Evolutionary conservation across 2,888 invertebrate species (phyloP), one percentile per base, ranked within the genome.

Genomic region (Drosophila putrida): DNA sequence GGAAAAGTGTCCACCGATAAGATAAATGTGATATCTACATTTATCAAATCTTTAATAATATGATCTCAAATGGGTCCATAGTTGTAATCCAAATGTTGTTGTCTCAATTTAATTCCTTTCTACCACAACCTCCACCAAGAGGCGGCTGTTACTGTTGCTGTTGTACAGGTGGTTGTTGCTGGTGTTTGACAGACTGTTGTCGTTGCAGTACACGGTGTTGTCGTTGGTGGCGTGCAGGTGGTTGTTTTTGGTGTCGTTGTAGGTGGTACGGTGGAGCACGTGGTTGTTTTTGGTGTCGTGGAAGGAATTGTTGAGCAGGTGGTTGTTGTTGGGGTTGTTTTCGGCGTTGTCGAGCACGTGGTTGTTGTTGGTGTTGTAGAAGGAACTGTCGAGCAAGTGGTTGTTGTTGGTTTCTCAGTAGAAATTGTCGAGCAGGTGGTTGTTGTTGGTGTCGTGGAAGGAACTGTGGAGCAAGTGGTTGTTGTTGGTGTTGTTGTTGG

Each of bases 41-140:
- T 0, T 5, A 10, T 10, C 10, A 13, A 20, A 4, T 11, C 5
- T 0, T 6, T 4, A 11, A 28, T 15, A 38, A 38, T 15, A 38
- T 13, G 28, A 31, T 41, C 11, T 31, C 10, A 31, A 41, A 41
- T 31, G 6, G 27, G 10, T 8, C 13, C 15, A 28, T 4, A 28
- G 5, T 25, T 25, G 10, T 8, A 10, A 6, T n/a, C 39, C 10
- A 0, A 3, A 3, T 13, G 1, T 4, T 43, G 8, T 11, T 25
- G n/a, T n/a, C 33, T 33, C n/a, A 35, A 35, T 46, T 9, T 10
- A 10, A 9, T 20, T 4, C 6, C 13, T 6, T n/a, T 28, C n/a
- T 58, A 58, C 38, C 47, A 58, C 58, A 58, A 47, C 9, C 31
- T 58, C 46, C 46, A 58, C 58, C 58, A 58, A 9, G 57, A 36